Conservation (phyloP, 2,113 vertebrate genomes). For the Brienomyrus longianalis region DNA sequence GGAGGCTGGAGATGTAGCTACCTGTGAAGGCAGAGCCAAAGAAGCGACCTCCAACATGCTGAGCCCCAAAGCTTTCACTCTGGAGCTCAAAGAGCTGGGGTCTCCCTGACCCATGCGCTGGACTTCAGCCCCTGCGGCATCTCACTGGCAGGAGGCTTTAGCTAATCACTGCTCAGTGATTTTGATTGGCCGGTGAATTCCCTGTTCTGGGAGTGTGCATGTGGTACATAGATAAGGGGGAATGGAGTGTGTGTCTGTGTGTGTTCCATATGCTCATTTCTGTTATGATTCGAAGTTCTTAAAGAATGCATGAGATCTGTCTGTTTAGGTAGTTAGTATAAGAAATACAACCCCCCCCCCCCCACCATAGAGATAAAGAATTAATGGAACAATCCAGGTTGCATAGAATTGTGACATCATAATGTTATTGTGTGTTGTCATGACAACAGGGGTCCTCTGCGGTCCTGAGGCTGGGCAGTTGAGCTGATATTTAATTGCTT, state of each 20-base stretch:
- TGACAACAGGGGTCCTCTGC: not conserved
- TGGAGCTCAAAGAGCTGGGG: not conserved
- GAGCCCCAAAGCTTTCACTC: not conserved
- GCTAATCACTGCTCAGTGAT: slow-evolving; percentile 35
- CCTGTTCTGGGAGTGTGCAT: slow-evolving; percentile 15
- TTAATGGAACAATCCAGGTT: not conserved
- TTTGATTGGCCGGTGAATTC: slow-evolving; percentile 38
- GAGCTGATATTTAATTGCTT: not conserved
- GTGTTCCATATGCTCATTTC: not conserved
- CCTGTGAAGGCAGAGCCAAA: not conserved
- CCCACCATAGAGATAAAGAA: not conserved
- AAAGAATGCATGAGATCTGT: not conserved
- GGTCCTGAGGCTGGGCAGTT: not conserved
- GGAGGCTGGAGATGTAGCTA: not conserved
- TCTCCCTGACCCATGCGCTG: not conserved
- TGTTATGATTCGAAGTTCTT: not conserved
- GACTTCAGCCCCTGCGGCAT: slow-evolving; percentile 24
- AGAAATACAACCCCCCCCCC: not conserved
- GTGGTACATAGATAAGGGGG: not conserved
- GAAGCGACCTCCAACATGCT: not conserved
- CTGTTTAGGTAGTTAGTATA: not conserved
- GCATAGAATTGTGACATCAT: not conserved
- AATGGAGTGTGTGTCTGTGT: not conserved
- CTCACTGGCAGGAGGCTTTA: slow-evolving; percentile 24
- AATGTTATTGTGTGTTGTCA: not conserved